These are phyloP conservation scores for Bufotes viridis DNA, from an alignment of 2,797 vertebrate genomes.

Conservation along the genomic window DNA sequence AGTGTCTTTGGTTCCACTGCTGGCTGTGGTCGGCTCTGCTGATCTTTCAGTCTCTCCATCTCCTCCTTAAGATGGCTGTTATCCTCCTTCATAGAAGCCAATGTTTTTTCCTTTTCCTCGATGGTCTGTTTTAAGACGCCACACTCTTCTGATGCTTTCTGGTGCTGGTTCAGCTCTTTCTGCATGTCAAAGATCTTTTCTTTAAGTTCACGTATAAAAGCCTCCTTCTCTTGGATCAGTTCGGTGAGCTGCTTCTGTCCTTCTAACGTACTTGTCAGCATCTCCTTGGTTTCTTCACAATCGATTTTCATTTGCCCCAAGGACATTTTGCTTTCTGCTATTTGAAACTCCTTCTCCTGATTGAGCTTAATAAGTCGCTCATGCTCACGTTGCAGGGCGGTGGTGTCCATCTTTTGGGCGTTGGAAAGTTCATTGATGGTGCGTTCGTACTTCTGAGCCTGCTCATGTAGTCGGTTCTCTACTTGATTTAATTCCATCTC, in stretches of 20 bases:
- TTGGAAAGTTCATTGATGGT: slow-evolving; percentile 83
- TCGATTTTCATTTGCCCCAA: slow-evolving; percentile 81
- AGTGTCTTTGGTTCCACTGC: slow-evolving; percentile 85
- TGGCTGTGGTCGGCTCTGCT: slow-evolving; percentile 83
- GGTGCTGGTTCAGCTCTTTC: slow-evolving; percentile 75
- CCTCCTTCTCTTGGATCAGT: slow-evolving; percentile 89
- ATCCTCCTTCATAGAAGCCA: slow-evolving; percentile 95
- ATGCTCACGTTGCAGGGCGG: slow-evolving; percentile 82
- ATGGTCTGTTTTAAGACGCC: slow-evolving; percentile 78
- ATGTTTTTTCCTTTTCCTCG: slow-evolving; percentile 90
- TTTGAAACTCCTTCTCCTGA: slow-evolving; percentile 87
- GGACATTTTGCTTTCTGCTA: slow-evolving; percentile 81
- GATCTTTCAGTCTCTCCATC: slow-evolving; percentile 88
- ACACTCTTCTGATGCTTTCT: slow-evolving; percentile 72
- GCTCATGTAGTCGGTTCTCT: slow-evolving; percentile 79
- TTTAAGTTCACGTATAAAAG: slow-evolving; percentile 82
- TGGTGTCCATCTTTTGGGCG: slow-evolving; percentile 79
- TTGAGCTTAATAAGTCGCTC: slow-evolving; percentile 81
- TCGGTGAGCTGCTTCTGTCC: slow-evolving; percentile 91
- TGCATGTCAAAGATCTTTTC: slow-evolving; percentile 77
- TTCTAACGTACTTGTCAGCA: slow-evolving; percentile 85
- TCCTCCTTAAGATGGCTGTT: slow-evolving; percentile 97
- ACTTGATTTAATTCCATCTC: slow-evolving; percentile 80
- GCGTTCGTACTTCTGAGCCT: slow-evolving; percentile 81
- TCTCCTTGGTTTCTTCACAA: slow-evolving; percentile 87